Percentiles rank a stretch among this genome's conserved stretches.
Evolutionary conservation across 2,888 invertebrate genomes (phyloP).

Genomic region (Pachydiplax longipennis): DNA sequence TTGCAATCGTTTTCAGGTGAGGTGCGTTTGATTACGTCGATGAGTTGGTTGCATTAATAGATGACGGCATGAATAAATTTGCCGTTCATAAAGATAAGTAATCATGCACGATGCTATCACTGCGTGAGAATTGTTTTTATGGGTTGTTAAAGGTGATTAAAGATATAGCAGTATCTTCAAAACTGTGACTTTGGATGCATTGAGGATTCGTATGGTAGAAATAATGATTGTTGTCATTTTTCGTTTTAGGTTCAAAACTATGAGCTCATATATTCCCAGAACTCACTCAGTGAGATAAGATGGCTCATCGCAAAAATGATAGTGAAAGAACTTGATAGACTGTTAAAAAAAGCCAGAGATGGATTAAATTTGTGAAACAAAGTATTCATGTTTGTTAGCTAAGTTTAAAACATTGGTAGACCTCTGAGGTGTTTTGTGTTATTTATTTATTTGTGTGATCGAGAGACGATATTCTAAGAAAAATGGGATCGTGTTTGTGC

Average conservation of each 20-base stretch:
- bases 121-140: not conserved
- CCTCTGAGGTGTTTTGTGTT: not conserved
- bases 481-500: slow-evolving; percentile 82
- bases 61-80: no score
- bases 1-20: slow-evolving; percentile 13
- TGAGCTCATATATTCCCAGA: slow-evolving; percentile 26
- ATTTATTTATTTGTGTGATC: slow-evolving; percentile 11
- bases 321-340: slow-evolving; percentile 5
- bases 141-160: no score
- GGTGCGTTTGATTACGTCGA: not conserved
- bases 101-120: not conserved
- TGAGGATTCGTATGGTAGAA: not conserved
- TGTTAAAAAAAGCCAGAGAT: slow-evolving; percentile 21
- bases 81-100: not conserved
- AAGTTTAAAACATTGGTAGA: not conserved
- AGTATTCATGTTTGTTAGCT: not conserved
- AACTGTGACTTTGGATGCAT: not conserved
- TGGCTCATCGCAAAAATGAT: slow-evolving; percentile 16
- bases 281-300: slow-evolving; percentile 1
- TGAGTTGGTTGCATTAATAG: no score
- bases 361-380: slow-evolving; percentile 9
- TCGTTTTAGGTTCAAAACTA: slow-evolving; percentile 11
- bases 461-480: not conserved
- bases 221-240: not conserved
- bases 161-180: no score